Conservation (phyloP, 2,888 invertebrate species). For the Pteria penguin region DNA sequence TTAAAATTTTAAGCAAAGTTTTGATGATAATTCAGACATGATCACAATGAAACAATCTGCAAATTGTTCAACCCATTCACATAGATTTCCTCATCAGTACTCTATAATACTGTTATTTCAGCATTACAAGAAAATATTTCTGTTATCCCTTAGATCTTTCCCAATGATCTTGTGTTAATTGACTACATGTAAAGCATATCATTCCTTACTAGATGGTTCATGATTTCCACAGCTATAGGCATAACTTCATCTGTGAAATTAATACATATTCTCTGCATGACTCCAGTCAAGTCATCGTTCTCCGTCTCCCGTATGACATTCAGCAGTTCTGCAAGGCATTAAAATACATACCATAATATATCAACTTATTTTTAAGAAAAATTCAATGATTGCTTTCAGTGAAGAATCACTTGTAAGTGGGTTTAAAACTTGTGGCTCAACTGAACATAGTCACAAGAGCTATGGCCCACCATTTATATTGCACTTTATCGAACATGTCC, state of each 20-base stretch:
- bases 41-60: too few relatives aligned
- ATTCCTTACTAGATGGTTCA: slow-evolving; percentile 89
- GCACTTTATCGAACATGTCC: not conserved
- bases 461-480: not conserved
- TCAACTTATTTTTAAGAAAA: not conserved
- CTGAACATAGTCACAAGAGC: not conserved
- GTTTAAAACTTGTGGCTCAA: not conserved
- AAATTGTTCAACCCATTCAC: too few relatives aligned
- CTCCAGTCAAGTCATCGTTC: slow-evolving; percentile 97
- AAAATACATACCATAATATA: not conserved
- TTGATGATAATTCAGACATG: too few relatives aligned
- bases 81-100: too few relatives aligned
- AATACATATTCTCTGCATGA: slow-evolving; percentile 93
- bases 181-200: too few relatives aligned
- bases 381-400: not conserved
- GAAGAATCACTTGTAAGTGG: not conserved
- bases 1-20: too few relatives aligned
- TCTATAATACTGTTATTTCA: too few relatives aligned
- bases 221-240: slow-evolving; percentile 96
- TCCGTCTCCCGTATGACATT: slow-evolving; percentile 96
- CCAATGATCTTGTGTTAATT: too few relatives aligned
- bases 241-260: slow-evolving; percentile 92
- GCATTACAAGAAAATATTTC: too few relatives aligned
- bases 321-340: slow-evolving; percentile 85
- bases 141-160: too few relatives aligned